Evolutionary conservation across 92 coral and sea anemone genomes (phyloP).

Genomic region (Paramuricea clavata): DNA sequence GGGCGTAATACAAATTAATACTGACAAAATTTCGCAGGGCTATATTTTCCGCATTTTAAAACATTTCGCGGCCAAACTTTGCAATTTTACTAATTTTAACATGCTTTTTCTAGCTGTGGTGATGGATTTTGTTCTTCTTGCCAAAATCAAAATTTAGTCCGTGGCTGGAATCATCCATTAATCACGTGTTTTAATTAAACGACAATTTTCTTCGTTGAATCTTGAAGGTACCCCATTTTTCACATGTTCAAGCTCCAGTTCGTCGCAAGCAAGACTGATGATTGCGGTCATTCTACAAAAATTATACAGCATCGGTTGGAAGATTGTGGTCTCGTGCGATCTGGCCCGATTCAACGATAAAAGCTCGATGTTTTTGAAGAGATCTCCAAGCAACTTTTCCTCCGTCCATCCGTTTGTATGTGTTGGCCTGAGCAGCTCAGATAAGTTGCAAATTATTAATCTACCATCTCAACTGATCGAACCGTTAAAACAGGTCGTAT

Average conservation of each 20-base stretch:
- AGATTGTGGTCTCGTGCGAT: conserved; percentile 48
- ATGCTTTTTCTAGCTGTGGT: too few relatives aligned
- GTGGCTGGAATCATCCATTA: too few relatives aligned
- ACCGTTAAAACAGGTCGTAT: conserved; percentile 50
- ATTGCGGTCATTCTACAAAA: conserved; percentile 64
- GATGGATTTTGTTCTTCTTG: too few relatives aligned
- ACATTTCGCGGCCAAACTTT: too few relatives aligned
- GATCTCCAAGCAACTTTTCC: conserved; percentile 19
- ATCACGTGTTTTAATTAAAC: not conserved
- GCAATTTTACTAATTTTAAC: too few relatives aligned
- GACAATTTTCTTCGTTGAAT: not conserved
- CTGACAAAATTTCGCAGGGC: too few relatives aligned
- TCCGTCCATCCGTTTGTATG: conserved; percentile 59
- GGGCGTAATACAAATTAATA: too few relatives aligned
- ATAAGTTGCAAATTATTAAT: conserved; percentile 67
- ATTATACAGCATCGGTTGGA: conserved; percentile 67
- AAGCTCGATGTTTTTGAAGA: conserved; percentile 63
- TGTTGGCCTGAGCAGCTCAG: conserved; percentile 70
- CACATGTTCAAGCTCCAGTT: conserved; percentile 22
- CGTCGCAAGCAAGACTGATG: conserved; percentile 50
- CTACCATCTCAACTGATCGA: conserved; percentile 56
- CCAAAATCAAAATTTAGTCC: too few relatives aligned
- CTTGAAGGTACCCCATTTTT: conserved; percentile 25
- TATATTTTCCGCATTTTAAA: too few relatives aligned
- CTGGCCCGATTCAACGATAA: conserved; percentile 54